phyloP scores from a whole-genome alignment of 2,113 vertebrate genomes.

The Todiramphus saurophagus region DNA sequence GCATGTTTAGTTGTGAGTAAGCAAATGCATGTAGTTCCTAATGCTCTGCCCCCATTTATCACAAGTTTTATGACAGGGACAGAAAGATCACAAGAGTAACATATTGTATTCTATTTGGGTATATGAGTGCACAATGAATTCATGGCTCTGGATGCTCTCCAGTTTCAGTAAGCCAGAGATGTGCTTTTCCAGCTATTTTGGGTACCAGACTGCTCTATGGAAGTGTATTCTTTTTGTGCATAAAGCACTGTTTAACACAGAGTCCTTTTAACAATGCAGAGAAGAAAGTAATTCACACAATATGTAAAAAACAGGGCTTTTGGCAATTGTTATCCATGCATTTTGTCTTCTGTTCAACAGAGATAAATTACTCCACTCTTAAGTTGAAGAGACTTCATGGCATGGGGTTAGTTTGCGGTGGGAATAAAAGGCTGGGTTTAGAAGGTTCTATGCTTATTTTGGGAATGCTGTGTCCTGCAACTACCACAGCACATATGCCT shows the following conservation, averaged over 20 bases:
- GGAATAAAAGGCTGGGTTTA: not conserved
- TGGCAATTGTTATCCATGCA: not conserved
- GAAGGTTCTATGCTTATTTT: not conserved
- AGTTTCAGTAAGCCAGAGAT: not conserved
- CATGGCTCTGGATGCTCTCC: not conserved
- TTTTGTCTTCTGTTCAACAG: slow-evolving; percentile 31
- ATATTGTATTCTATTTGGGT: not conserved
- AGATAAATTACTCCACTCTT: slow-evolving; percentile 5
- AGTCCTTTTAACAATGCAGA: not conserved
- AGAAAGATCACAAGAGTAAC: not conserved
- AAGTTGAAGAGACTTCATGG: not conserved
- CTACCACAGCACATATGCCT: not conserved
- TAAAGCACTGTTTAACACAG: not conserved
- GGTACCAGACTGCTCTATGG: not conserved
- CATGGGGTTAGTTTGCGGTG: not conserved
- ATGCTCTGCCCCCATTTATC: not conserved
- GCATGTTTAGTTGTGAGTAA: not conserved
- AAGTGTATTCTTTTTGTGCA: not conserved
- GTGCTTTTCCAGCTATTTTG: not conserved
- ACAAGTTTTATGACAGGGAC: not conserved
- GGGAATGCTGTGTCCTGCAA: not conserved
- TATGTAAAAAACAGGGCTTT: not conserved
- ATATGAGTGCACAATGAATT: not conserved
- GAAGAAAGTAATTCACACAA: not conserved
- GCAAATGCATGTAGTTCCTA: not conserved